Base-by-base conservation (phyloP, 1,140 invertebrate species). In the Pollicipes pollicipes region DNA sequence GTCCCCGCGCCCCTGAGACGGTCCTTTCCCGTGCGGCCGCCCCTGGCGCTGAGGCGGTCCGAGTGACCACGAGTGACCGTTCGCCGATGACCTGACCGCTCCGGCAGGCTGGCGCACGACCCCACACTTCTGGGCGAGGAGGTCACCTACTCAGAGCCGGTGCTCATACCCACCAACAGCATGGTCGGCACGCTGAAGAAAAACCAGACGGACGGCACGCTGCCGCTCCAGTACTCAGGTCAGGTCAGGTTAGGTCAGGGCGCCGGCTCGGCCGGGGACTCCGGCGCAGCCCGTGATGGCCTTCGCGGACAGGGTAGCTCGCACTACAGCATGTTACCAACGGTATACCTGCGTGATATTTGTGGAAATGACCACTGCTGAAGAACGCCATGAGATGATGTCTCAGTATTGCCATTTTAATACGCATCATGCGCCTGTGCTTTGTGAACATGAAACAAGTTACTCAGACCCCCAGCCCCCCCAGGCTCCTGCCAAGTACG, bases 101-200 rank as follows among this genome's bases (percentile, higher is more conserved):
- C n/a, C n/a, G n/a, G n/a, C 28, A 66, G 64, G 64, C 64, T 66
- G 64, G 64, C 64, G n/a, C 64, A 27, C 10, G 64, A 66, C 27
- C 64, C n/a, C 24, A 66, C n/a, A 3, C 28, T 66, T 21, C 28
- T 66, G 64, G n/a, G 24, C 3, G 64, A 66, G 64, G 64, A 66
- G 64, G 64, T 66, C 2, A 66, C 64, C 3, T 66, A 66, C 27
- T 21, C 64, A 4, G 64, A 66, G 27, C 64, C 64, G 3, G 64
- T 66, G 64, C 64, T 66, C 6, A 66, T 66, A 6, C 64, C 64
- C 64, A 66, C 64, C 64, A 66, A 66, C 27, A 66, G 64, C 27
- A 66, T 66, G 64, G n/a, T 29, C 24, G n/a, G 45, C 13, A 66
- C 64, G n/a, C 64, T 66, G 64, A 66, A 66, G 17, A 66, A 66